phyloP scores from a whole-genome alignment of 2,888 invertebrate genomes.

The Chirona hameri region DNA sequence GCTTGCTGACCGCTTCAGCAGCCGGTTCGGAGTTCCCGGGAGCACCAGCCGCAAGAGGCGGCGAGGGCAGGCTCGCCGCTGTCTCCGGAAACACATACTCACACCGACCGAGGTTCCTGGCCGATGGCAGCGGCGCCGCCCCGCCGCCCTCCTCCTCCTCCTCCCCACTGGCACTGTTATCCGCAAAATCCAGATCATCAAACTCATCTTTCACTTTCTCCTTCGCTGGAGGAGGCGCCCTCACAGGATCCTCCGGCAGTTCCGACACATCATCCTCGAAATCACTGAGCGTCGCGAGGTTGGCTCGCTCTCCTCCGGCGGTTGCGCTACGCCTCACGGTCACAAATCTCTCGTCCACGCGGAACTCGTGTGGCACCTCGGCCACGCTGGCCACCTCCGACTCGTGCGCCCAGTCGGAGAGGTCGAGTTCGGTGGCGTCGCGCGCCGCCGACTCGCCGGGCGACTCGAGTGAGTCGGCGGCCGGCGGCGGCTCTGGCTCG shows the following conservation, averaged over 20 bases:
- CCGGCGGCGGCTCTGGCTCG: constrained; percentile 35
- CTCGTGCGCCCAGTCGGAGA: constrained; percentile 40
- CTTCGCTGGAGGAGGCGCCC: too few species aligned
- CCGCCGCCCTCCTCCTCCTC: background rate
- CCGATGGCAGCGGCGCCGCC: background rate
- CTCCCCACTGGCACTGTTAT: constrained; percentile 30
- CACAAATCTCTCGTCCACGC: background rate
- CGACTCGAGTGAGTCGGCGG: constrained; percentile 46
- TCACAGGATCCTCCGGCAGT: constrained; percentile 30
- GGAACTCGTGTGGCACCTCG: constrained; percentile 31
- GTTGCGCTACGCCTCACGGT: constrained; percentile 31
- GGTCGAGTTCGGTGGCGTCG: constrained; percentile 31
- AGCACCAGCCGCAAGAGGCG: too few species aligned
- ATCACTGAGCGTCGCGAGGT: constrained; percentile 33
- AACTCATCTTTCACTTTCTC: background rate
- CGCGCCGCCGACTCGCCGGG: constrained; percentile 5
- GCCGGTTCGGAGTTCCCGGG: too few species aligned
- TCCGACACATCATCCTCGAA: constrained; percentile 33
- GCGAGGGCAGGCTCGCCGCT: background rate
- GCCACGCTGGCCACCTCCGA: constrained; percentile 49
- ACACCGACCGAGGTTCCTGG: background rate
- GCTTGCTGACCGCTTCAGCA: too few species aligned
- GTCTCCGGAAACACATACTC: background rate
- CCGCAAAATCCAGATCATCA: constrained; percentile 29
- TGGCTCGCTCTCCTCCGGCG: background rate